phyloP scores from a whole-genome alignment of 2,888 invertebrate genomes.

The Apamea monoglypha region DNA sequence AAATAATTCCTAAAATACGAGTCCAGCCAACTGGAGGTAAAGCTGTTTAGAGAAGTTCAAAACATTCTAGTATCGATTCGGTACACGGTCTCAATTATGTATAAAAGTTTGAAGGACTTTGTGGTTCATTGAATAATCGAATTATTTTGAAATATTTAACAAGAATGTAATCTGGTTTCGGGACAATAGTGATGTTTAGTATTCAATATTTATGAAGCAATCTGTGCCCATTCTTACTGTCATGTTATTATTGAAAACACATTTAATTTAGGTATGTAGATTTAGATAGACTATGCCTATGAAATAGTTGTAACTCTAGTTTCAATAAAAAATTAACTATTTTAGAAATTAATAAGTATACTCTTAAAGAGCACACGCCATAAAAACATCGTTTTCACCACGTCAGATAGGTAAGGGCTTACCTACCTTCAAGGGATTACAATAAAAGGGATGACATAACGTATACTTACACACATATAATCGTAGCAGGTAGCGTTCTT shows the following conservation, averaged over 20 bases:
- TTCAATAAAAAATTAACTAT: neutral
- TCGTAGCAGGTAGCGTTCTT: neutral
- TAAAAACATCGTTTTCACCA: neutral
- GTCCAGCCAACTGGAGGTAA: neutral
- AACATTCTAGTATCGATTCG: constrained; percentile 22
- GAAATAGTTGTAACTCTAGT: neutral
- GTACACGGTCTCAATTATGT: constrained; percentile 23
- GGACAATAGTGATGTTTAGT: neutral
- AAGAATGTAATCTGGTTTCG: neutral
- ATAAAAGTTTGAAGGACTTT: constrained; percentile 2
- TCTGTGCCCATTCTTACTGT: neutral
- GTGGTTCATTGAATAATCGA: neutral
- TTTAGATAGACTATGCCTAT: neutral
- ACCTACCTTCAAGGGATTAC: neutral
- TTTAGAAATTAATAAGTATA: neutral
- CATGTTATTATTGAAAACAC: neutral
- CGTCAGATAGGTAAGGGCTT: neutral
- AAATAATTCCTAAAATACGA: neutral
- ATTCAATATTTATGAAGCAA: constrained; percentile 2
- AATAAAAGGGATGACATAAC: neutral
- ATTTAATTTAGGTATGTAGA: too few relatives aligned
- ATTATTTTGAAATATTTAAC: neutral
- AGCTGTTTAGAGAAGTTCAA: constrained; percentile 25
- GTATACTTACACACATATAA: neutral
- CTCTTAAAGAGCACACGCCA: neutral